A percentile compares a stretch with the other conserved stretches of the same genome.
These are phyloP conservation scores for Oegoconia quadripuncta DNA, from an alignment of 2,888 invertebrate species.

Conservation along the genomic window DNA sequence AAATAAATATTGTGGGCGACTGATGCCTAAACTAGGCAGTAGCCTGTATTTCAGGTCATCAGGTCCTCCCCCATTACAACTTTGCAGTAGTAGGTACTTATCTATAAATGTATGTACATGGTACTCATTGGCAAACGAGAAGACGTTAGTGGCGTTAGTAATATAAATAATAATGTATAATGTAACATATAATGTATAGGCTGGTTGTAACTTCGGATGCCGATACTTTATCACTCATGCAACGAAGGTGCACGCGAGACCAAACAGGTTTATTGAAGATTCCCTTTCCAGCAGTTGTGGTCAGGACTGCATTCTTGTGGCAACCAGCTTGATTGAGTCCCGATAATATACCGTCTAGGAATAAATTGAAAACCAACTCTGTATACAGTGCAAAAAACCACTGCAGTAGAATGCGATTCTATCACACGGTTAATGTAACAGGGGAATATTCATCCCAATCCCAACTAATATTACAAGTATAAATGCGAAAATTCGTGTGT, in stretches of 20 bases:
- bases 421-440: neutral
- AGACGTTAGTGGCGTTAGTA: too few species aligned
- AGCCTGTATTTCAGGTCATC: too few species aligned
- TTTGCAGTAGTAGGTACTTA: too few species aligned
- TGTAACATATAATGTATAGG: too few species aligned
- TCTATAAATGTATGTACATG: too few species aligned
- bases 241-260: slow-evolving; percentile 35
- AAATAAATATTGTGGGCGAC: too few species aligned
- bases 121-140: too few species aligned
- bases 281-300: slow-evolving; percentile 55
- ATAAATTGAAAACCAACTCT: slow-evolving; percentile 39
- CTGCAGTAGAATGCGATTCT: neutral
- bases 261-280: slow-evolving; percentile 62
- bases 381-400: neutral
- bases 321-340: slow-evolving; percentile 45
- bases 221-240: slow-evolving; percentile 26
- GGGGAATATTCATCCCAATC: neutral
- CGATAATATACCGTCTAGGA: slow-evolving; percentile 46
- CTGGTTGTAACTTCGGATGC: slow-evolving; percentile 10
- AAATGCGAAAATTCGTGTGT: too few species aligned
- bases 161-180: too few species aligned
- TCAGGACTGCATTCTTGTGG: slow-evolving; percentile 54
- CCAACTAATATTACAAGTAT: too few species aligned
- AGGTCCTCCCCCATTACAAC: too few species aligned
- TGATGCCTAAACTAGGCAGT: too few species aligned